A percentile compares a stretch with the other conserved stretches of the same genome.
These are phyloP conservation scores for Hyles lineata DNA, from an alignment of 2,888 invertebrate genomes.

Conservation along the genomic window DNA sequence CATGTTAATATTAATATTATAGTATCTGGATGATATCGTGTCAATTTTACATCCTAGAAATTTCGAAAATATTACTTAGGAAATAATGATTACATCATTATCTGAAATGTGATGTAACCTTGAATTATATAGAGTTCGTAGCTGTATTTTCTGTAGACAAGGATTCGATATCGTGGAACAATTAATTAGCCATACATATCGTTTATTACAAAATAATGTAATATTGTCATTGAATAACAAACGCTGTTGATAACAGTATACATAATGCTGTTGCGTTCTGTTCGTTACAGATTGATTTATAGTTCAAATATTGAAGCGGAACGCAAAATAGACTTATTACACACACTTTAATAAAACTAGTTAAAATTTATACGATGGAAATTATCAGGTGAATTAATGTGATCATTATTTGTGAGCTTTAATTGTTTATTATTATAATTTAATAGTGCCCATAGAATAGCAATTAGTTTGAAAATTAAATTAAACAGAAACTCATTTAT, in stretches of 20 bases:
- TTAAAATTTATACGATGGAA: slow-evolving; percentile 34
- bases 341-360: slow-evolving; percentile 32
- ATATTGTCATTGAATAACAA: slow-evolving; percentile 13
- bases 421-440: slow-evolving; percentile 25
- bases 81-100: too few species aligned
- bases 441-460: neutral
- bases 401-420: slow-evolving; percentile 15
- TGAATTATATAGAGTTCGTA: too few species aligned
- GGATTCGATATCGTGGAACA: neutral
- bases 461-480: slow-evolving; percentile 9
- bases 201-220: neutral
- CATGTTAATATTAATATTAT: too few species aligned
- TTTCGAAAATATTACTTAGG: too few species aligned
- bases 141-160: neutral
- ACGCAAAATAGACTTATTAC: slow-evolving; percentile 35
- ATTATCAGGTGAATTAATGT: slow-evolving; percentile 25
- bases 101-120: too few species aligned
- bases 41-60: too few species aligned
- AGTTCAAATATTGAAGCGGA: slow-evolving; percentile 18
- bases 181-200: neutral
- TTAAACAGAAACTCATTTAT: neutral
- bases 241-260: slow-evolving; percentile 2
- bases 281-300: slow-evolving; percentile 38
- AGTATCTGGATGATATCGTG: too few species aligned
- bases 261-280: slow-evolving; percentile 11